Evolutionary conservation across 35 echinoderm and acorn worm species (phyloP), one percentile per base, ranked within the genome.

Genomic region (Ophiothrix spiculata): DNA sequence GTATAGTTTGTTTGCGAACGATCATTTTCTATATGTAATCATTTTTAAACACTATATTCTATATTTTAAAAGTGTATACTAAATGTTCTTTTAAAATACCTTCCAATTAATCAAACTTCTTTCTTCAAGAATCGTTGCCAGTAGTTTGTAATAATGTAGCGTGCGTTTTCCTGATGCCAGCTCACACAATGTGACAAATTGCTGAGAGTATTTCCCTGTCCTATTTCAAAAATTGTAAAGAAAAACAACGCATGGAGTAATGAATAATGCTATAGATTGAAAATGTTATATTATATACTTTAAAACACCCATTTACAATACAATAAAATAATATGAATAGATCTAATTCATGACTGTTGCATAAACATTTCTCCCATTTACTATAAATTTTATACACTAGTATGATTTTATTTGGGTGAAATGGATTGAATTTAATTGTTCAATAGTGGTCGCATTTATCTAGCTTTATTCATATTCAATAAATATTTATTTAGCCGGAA

Each of bases 21-120:
- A 54, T 8, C 8, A 21, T 11, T 54, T 54, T 8, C 21, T 21
- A n/a, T n/a, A n/a, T 54, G 45, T 54, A 54, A 11, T 11, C 21
- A 11, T 8, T 54, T 11, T 54, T 54, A 54, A 54, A 54, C 21
- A 54, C 8, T 54, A 21, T 54, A 54, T 8, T 21, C 8, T 54
- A 11, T 54, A 11, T 54, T 54, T 54, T 21, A 54, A 54, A 54
- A 21, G 8, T 54, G 45, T 54, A 21, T 54, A 54, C 45, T 54
- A 54, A 21, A 34, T 14, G 33, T 77, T 17, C 33, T 77, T 77
- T 46, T 54, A 54, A 87, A 40, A 14, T 77, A 92, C 90, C 84
- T 92, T 92, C 90, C 90, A 92, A 19, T 87, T 83, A 25, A 92
- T 75, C n/a, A 82, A 80, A 16, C 80, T 33, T 45, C 83, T 92